These are phyloP conservation scores for Centruroides sculpturatus DNA, from an alignment of 1,140 invertebrate species.

Conservation along the genomic window DNA sequence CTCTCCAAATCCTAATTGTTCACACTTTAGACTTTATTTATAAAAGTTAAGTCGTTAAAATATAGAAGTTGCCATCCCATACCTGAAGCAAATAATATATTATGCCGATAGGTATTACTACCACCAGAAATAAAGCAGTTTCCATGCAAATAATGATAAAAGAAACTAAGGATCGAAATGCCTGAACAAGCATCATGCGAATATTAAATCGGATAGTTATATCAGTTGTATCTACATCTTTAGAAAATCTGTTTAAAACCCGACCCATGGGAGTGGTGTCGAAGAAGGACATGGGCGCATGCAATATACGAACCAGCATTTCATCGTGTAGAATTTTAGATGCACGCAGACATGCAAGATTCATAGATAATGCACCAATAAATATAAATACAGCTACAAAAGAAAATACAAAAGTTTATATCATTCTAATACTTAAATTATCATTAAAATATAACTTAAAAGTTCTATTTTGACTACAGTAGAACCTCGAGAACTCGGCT, in stretches of 20 bases:
- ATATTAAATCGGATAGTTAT: slow-evolving; percentile 35
- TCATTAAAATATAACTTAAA: no score
- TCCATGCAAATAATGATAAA: slow-evolving; percentile 45
- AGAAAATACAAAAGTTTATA: neutral
- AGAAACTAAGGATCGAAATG: slow-evolving; percentile 63
- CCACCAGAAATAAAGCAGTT: slow-evolving; percentile 68
- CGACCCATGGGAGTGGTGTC: slow-evolving; percentile 47
- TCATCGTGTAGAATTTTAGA: slow-evolving; percentile 54
- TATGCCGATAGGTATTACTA: slow-evolving; percentile 68
- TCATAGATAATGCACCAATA: slow-evolving; percentile 20
- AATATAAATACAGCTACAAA: slow-evolving; percentile 17
- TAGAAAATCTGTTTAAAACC: slow-evolving; percentile 49
- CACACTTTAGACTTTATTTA: no score
- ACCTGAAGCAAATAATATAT: slow-evolving; percentile 76
- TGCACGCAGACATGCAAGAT: slow-evolving; percentile 45
- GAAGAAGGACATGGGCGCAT: slow-evolving; percentile 47
- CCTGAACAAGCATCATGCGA: slow-evolving; percentile 27
- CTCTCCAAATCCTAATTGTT: neutral
- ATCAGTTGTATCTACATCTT: slow-evolving; percentile 37
- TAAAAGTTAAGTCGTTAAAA: no score
- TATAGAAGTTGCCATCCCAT: neutral
- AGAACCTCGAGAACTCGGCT: no score
- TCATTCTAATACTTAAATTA: no score
- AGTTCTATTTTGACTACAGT: no score
- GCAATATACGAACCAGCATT: slow-evolving; percentile 58